These are phyloP conservation scores for Tyria jacobaeae DNA, from an alignment of 2,888 invertebrate species.

Conservation along the genomic window DNA sequence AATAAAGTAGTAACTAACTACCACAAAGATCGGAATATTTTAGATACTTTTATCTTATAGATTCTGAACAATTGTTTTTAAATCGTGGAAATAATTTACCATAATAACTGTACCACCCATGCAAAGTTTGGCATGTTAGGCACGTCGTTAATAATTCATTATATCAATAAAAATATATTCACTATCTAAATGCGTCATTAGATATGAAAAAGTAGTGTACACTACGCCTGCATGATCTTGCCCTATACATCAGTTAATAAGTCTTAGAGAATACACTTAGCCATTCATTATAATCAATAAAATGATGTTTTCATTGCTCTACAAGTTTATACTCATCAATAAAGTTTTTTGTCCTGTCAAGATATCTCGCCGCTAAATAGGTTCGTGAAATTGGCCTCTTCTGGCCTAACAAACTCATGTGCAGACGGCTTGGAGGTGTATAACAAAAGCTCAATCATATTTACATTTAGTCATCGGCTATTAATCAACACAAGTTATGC, in stretches of 20 bases:
- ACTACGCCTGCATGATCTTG: slow-evolving; percentile 27
- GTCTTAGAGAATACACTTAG: slow-evolving; percentile 38
- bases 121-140: too few species aligned
- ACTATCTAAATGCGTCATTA: slow-evolving; percentile 40
- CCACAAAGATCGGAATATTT: too few species aligned
- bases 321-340: slow-evolving; percentile 48
- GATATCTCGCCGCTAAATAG: slow-evolving; percentile 49
- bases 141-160: too few species aligned
- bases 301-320: slow-evolving; percentile 55
- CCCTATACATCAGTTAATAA: slow-evolving; percentile 36
- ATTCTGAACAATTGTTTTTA: too few species aligned
- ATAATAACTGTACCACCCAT: too few species aligned
- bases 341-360: slow-evolving; percentile 59
- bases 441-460: slow-evolving; percentile 77
- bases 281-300: slow-evolving; percentile 47
- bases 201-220: slow-evolving; percentile 36
- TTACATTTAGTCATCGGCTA: slow-evolving; percentile 79
- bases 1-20: too few species aligned
- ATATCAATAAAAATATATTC: not conserved
- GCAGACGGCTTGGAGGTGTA: slow-evolving; percentile 45
- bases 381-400: slow-evolving; percentile 55
- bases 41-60: too few species aligned
- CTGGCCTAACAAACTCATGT: slow-evolving; percentile 59
- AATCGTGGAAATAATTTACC: too few species aligned
- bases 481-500: slow-evolving; percentile 72